These are phyloP conservation scores for Invenusta paracnida DNA, from an alignment of 2,888 invertebrate genomes.

Conservation along the genomic window DNA sequence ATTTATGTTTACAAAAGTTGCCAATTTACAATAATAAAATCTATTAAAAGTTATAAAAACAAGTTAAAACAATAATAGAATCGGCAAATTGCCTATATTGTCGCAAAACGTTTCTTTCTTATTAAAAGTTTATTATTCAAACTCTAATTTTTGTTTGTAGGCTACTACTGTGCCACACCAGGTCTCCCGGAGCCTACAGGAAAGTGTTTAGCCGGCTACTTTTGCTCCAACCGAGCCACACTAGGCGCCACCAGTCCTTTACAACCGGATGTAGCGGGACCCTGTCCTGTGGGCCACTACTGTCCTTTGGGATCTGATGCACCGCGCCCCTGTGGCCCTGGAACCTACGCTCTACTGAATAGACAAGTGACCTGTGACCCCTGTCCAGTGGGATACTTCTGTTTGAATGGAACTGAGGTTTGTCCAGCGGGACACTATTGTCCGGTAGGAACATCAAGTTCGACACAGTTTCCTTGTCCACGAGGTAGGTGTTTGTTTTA, in stretches of 20 bases:
- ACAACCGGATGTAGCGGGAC: not conserved
- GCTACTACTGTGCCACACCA: not conserved
- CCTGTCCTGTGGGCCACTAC: not conserved
- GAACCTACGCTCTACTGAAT: not conserved
- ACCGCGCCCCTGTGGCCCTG: not conserved
- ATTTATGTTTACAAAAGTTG: too few relatives aligned
- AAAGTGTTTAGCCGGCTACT: constrained; percentile 52
- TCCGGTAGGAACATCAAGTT: constrained; percentile 48
- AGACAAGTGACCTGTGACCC: not conserved
- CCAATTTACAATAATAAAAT: too few relatives aligned
- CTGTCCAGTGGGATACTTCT: not conserved
- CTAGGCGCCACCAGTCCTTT: not conserved
- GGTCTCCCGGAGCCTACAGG: not conserved
- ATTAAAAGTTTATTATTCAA: too few relatives aligned
- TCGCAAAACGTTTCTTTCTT: too few relatives aligned
- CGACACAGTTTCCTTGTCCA: not conserved
- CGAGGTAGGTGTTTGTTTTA: not conserved
- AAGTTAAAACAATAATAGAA: too few relatives aligned
- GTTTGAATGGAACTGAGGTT: constrained; percentile 45
- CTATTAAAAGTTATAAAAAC: too few relatives aligned
- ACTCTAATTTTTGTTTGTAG: too few relatives aligned
- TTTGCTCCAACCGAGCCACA: constrained; percentile 50
- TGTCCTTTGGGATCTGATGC: not conserved
- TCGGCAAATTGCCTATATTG: too few relatives aligned
- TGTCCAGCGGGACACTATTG: constrained; percentile 54